Percentiles rank a stretch among this genome's conserved stretches.
phyloP scores from a whole-genome alignment of 2,797 vertebrate genomes.

The Oreortyx pictus region DNA sequence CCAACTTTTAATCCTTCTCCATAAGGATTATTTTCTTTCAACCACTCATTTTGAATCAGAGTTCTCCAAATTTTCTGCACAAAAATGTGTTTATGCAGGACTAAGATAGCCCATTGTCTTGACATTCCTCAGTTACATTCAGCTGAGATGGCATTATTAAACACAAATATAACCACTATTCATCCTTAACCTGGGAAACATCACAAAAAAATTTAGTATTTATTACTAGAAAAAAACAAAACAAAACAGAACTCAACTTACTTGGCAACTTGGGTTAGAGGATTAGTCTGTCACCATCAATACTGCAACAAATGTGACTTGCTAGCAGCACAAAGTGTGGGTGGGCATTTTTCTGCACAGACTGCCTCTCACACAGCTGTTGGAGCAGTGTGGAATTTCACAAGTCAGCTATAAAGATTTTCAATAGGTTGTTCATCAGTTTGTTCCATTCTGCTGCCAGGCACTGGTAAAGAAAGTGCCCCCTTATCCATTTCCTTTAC shows the following conservation, averaged over 20 bases:
- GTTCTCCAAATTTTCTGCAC: neutral
- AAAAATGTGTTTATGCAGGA: neutral
- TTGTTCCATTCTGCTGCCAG: neutral
- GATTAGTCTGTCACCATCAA: neutral
- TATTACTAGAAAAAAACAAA: neutral
- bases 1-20: neutral
- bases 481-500: neutral
- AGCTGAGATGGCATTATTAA: neutral
- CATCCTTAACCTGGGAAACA: neutral
- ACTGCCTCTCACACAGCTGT: neutral
- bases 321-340: neutral
- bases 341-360: neutral
- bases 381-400: neutral
- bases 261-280: neutral
- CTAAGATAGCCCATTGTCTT: neutral
- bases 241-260: neutral
- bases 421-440: neutral
- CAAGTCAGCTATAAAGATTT: neutral
- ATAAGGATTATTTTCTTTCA: neutral
- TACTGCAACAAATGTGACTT: neutral
- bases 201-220: neutral
- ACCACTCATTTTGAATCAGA: neutral
- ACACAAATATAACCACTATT: neutral
- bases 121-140: neutral
- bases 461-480: neutral